These are phyloP conservation scores for Atta cephalotes DNA, from an alignment of 1,140 invertebrate genomes.

Conservation along the genomic window DNA sequence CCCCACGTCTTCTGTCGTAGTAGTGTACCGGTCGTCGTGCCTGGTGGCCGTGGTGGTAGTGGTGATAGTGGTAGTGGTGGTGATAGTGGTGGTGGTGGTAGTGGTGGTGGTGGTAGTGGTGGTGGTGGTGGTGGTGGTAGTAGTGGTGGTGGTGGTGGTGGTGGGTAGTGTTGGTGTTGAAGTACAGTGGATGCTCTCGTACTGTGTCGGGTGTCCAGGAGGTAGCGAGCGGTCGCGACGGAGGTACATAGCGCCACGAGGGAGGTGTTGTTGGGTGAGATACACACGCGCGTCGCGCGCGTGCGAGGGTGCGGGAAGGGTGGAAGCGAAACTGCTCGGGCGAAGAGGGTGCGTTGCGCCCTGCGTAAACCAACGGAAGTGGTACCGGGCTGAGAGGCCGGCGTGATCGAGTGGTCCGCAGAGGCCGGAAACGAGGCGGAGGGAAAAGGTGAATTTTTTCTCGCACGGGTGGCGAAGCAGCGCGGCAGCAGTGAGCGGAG, in stretches of 20 bases:
- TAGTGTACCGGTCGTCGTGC: slow-evolving; percentile 46
- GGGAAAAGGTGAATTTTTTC: slow-evolving; percentile 31
- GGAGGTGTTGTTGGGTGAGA: not conserved
- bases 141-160: no score
- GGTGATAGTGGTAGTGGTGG: no score
- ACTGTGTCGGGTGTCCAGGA: slow-evolving; percentile 20
- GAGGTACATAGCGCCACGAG: slow-evolving; percentile 12
- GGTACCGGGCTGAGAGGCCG: slow-evolving; percentile 21
- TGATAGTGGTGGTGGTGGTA: not conserved
- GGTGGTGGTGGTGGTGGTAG: no score
- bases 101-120: not conserved
- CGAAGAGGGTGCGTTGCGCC: slow-evolving; percentile 54
- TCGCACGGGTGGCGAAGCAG: not conserved
- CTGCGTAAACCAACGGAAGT: slow-evolving; percentile 20
- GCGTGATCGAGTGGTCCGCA: not conserved
- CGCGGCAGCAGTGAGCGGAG: slow-evolving; percentile 31
- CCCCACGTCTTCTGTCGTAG: slow-evolving; percentile 55
- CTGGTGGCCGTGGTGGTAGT: slow-evolving; percentile 36
- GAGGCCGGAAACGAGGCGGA: not conserved
- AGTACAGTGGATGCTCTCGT: slow-evolving; percentile 51
- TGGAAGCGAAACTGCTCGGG: not conserved
- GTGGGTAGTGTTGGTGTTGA: slow-evolving; percentile 22
- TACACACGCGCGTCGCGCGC: not conserved
- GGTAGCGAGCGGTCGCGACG: slow-evolving; percentile 24
- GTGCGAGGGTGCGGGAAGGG: not conserved